These are phyloP conservation scores for Gymnothorax reevesii DNA, from an alignment of 2,797 vertebrate genomes.

Conservation along the genomic window DNA sequence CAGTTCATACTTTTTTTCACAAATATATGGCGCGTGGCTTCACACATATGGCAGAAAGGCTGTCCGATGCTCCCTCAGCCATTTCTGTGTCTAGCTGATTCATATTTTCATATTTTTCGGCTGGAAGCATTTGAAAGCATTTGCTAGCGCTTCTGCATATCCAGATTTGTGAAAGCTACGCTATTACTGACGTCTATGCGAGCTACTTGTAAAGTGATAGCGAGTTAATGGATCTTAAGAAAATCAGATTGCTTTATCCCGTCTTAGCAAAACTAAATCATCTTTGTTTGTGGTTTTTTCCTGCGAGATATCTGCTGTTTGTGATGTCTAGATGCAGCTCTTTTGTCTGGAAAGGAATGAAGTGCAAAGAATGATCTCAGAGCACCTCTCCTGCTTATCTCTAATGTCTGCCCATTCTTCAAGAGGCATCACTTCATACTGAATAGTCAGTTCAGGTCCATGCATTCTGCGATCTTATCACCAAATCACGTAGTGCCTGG, in stretches of 20 bases:
- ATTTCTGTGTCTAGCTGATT: neutral
- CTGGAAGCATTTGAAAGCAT: neutral
- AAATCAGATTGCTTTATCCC: too few relatives aligned
- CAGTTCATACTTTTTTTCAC: neutral
- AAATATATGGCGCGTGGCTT: slow-evolving; percentile 12
- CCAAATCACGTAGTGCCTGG: neutral
- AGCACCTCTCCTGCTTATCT: neutral
- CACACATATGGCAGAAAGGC: slow-evolving; percentile 1
- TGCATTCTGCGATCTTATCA: neutral
- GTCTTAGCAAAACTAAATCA: too few relatives aligned
- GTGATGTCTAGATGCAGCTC: neutral
- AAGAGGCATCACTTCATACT: neutral
- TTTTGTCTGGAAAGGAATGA: neutral
- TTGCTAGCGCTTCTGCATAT: neutral
- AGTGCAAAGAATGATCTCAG: neutral
- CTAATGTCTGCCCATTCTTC: neutral
- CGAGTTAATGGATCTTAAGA: too few relatives aligned
- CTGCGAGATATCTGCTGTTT: neutral
- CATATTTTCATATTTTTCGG: neutral
- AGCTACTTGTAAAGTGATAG: too few relatives aligned
- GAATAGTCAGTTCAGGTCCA: too few relatives aligned
- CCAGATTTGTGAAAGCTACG: too few relatives aligned
- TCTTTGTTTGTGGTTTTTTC: neutral
- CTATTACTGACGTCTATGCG: too few relatives aligned
- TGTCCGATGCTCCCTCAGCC: neutral